phyloP scores from a whole-genome alignment of 2,113 vertebrate species.

The Macaca mulatta region DNA sequence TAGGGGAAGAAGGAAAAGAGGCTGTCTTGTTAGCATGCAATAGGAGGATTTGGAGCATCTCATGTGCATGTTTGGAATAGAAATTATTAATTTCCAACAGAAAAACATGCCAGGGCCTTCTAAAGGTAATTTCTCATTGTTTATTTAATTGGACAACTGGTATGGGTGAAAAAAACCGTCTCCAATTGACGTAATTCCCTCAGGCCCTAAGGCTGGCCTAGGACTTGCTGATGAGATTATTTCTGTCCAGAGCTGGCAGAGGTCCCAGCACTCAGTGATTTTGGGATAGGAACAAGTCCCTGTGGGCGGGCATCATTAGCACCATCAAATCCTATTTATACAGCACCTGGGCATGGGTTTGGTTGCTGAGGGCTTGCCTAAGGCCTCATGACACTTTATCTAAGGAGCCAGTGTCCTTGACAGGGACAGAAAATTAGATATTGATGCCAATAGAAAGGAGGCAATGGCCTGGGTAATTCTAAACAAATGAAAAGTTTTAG shows the following conservation, averaged over 20 bases:
- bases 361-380: slow-evolving; percentile 18
- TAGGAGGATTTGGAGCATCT: not conserved
- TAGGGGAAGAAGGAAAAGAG: not conserved
- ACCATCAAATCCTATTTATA: slow-evolving; percentile 47
- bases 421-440: slow-evolving; percentile 14
- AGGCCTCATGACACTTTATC: slow-evolving; percentile 17
- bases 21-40: slow-evolving; percentile 58
- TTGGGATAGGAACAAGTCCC: slow-evolving; percentile 21
- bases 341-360: slow-evolving; percentile 23
- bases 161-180: not conserved
- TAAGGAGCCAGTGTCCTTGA: slow-evolving; percentile 1
- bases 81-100: slow-evolving; percentile 64
- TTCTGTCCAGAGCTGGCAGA: slow-evolving; percentile 49
- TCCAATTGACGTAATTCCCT: slow-evolving; percentile 49
- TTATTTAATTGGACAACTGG: slow-evolving; percentile 67
- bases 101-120: slow-evolving; percentile 32
- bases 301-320: slow-evolving; percentile 32
- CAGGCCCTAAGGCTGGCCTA: not conserved
- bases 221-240: slow-evolving; percentile 68
- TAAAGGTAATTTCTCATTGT: slow-evolving; percentile 60
- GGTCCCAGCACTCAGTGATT: slow-evolving; percentile 41
- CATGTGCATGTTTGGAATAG: slow-evolving; percentile 25
- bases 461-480: not conserved
- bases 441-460: slow-evolving; percentile 22
- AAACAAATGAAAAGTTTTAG: not conserved